phyloP scores from a whole-genome alignment of 2,113 vertebrate species.

The Pelvicachromis taeniatus region DNA sequence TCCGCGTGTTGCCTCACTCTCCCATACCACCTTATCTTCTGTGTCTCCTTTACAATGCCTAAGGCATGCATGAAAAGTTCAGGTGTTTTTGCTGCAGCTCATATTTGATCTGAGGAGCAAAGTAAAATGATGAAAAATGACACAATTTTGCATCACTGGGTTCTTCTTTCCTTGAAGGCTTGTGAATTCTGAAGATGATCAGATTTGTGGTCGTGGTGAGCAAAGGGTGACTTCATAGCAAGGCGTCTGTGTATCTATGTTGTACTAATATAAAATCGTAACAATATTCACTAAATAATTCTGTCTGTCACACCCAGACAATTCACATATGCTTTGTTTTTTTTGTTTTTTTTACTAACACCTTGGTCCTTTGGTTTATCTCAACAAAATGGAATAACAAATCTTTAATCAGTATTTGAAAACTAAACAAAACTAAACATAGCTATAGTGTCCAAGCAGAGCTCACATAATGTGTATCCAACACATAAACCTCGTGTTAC shows the following conservation, averaged over 20 bases:
- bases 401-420: not conserved
- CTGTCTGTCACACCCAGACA: not conserved
- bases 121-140: conserved; percentile 5
- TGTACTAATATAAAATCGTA: not conserved
- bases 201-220: not conserved
- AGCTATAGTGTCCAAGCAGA: not conserved
- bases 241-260: not conserved
- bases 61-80: not conserved
- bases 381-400: not conserved
- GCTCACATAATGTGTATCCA: not conserved
- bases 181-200: not conserved
- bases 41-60: not conserved
- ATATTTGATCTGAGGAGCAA: not conserved
- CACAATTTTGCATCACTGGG: not conserved
- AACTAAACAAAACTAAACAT: not conserved
- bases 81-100: conserved; percentile 2
- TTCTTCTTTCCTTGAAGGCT: not conserved
- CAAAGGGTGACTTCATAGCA: not conserved
- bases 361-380: not conserved
- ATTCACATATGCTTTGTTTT: not conserved
- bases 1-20: not conserved
- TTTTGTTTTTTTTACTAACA: not conserved
- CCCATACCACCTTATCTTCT: not conserved
- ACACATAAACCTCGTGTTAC: conserved; percentile 26
- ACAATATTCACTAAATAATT: not conserved